Base-by-base conservation (phyloP, 2,113 vertebrate species). In the Antennarius striatus region DNA sequence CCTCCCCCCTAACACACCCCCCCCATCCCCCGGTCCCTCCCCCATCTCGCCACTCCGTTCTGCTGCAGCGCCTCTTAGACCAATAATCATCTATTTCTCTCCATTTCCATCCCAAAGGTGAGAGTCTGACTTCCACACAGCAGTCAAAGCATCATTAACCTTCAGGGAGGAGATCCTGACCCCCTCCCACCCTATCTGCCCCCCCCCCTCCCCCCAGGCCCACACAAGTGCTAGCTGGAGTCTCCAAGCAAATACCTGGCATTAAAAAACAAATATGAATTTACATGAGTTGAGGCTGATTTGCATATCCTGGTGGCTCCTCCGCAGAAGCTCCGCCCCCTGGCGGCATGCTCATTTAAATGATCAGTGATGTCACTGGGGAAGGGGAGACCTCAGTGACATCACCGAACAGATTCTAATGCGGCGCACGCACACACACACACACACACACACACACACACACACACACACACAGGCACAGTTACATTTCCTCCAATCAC, bases 81-180 rank as follows among this genome's bases (percentile, higher is more conserved):
- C 57, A 62, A 75, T 73, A 62, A 80, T 73, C 22, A 68, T 69
- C 56, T 55, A 45, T 79, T 74, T 72, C 63, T 22, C 22, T 22
- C 22, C 22, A 22, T 22, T 22, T 22, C 22, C 22, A 22, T 22
- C 22, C 22, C 22, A 82, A 73, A 77, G 63, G 75, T 75, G 66
- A 83, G 56, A 73, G 50, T 73, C 56, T n/a, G 71, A 82, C 72
- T 80, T 87, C 80, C 82, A 81, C 67, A 78, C 62, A 73, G 86
- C 74, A 88, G 85, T 86, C 83, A 79, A 68, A 61, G 76, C 76
- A 75, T 86, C 81, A 85, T 87, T 84, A 86, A 88, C 84, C 70
- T 83, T 83, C 55, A 56, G 57, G 80, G 71, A 78, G 61, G 61
- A 64, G 61, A 69, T 55, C 40, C 61, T 79, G 54, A 67, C 62